Conservation (phyloP, 37 sponge, comb jelly and placozoan genomes). For the Lycopodina hypogea region DNA sequence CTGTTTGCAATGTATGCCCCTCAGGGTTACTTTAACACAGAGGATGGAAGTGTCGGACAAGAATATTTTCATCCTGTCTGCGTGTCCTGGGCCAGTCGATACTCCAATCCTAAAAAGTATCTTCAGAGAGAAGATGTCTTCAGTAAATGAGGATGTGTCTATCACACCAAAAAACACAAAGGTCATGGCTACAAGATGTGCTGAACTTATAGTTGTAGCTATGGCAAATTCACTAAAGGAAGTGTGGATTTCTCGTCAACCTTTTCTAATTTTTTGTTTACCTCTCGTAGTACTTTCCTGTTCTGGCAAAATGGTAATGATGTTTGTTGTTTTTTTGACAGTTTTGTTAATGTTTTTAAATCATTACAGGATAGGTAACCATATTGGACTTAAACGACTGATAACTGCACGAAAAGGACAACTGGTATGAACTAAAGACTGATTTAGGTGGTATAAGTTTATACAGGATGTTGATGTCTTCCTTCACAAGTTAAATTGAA, state of each 20-base stretch:
- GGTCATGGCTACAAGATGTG: slow-evolving; percentile 69
- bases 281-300: slow-evolving; percentile 74
- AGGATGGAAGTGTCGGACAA: slow-evolving; percentile 75
- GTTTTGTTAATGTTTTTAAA: too few relatives aligned
- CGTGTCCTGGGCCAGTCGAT: slow-evolving; percentile 91
- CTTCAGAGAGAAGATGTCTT: slow-evolving; percentile 30
- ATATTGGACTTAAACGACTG: too few relatives aligned
- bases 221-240: slow-evolving; percentile 83
- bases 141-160: not conserved
- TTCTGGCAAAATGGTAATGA: slow-evolving; percentile 43
- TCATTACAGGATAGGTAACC: too few relatives aligned
- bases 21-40: slow-evolving; percentile 83
- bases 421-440: too few relatives aligned
- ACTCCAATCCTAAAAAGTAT: slow-evolving; percentile 21
- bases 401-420: too few relatives aligned
- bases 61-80: slow-evolving; percentile 54
- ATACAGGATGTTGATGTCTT: too few relatives aligned
- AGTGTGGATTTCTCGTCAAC: slow-evolving; percentile 84
- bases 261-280: slow-evolving; percentile 78
- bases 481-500: not conserved
- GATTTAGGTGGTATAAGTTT: too few relatives aligned
- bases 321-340: too few relatives aligned
- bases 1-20: too few relatives aligned
- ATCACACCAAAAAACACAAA: not conserved
- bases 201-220: slow-evolving; percentile 76